Conservation (phyloP, 2,888 invertebrate genomes). For the Schizaphis graminum region DNA sequence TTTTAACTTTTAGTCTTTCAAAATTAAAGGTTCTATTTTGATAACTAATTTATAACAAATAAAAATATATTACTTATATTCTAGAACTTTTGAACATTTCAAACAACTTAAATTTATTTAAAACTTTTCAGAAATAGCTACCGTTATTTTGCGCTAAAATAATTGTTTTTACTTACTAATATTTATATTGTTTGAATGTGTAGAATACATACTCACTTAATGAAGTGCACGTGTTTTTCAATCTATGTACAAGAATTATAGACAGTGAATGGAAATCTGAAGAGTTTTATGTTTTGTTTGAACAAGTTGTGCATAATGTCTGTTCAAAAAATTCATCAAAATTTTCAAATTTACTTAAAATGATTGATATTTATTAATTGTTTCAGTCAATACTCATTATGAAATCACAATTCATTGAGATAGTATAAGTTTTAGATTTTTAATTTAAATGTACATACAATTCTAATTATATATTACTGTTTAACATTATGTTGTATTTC, state of each 20-base stretch:
- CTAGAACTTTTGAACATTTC: background rate
- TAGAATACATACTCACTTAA: slow-evolving; percentile 33
- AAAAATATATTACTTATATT: background rate
- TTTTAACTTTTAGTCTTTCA: background rate
- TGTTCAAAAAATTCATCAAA: slow-evolving; percentile 23
- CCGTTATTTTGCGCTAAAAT: background rate
- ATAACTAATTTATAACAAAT: background rate
- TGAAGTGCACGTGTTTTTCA: slow-evolving; percentile 28
- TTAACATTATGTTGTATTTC: background rate
- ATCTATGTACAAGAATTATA: slow-evolving; percentile 28
- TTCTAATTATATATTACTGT: background rate
- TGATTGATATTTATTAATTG: background rate
- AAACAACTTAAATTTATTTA: background rate
- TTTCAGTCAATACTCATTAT: background rate
- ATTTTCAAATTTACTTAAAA: slow-evolving; percentile 7
- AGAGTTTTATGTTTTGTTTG: background rate
- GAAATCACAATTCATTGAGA: background rate
- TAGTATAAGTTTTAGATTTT: background rate
- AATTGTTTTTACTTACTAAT: background rate
- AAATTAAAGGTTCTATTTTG: background rate
- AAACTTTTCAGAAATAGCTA: background rate
- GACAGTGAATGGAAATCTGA: background rate
- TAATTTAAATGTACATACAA: background rate
- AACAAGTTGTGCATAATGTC: background rate
- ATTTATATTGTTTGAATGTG: background rate